Conservation (phyloP, 2,888 invertebrate species). For the Drosophila borealis region DNA sequence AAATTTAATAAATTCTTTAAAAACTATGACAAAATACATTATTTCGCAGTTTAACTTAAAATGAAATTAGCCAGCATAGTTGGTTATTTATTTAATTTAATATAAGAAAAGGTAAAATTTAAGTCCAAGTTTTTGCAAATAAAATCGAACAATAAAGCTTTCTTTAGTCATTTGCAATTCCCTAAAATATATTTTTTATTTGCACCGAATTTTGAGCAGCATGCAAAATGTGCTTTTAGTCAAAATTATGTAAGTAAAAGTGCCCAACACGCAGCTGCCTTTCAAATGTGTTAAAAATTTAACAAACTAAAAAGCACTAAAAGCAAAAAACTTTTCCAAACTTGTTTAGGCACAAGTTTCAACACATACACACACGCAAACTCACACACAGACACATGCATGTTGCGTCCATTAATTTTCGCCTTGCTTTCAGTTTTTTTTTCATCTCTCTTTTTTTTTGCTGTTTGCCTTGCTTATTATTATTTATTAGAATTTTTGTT, state of each 20-base stretch:
- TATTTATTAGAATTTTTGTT: conserved; percentile 42
- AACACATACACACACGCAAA: conserved; percentile 10
- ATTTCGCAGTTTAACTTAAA: too few relatives aligned
- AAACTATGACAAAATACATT: too few relatives aligned
- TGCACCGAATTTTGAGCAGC: conserved; percentile 1
- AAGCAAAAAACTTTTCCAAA: conserved; percentile 45
- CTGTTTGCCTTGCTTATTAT: conserved; percentile 46
- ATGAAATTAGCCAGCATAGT: too few relatives aligned
- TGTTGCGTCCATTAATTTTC: conserved; percentile 55
- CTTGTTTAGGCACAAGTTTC: conserved; percentile 34
- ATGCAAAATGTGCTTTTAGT: conserved; percentile 19
- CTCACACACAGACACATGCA: not conserved
- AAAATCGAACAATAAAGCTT: too few relatives aligned
- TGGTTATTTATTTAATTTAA: too few relatives aligned
- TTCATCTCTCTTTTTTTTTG: conserved; percentile 3
- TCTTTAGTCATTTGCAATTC: too few relatives aligned
- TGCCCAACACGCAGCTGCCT: conserved; percentile 21
- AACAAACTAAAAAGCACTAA: conserved; percentile 49
- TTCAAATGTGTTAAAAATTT: conserved; percentile 64
- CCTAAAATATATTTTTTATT: too few relatives aligned
- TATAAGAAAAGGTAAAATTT: too few relatives aligned
- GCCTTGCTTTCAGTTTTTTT: conserved; percentile 29
- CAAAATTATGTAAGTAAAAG: conserved; percentile 3
- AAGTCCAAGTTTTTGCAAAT: too few relatives aligned
- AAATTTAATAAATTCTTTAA: not conserved